Evolutionary conservation across 2,888 invertebrate genomes (phyloP).

Genomic region (Diogma glabrata): DNA sequence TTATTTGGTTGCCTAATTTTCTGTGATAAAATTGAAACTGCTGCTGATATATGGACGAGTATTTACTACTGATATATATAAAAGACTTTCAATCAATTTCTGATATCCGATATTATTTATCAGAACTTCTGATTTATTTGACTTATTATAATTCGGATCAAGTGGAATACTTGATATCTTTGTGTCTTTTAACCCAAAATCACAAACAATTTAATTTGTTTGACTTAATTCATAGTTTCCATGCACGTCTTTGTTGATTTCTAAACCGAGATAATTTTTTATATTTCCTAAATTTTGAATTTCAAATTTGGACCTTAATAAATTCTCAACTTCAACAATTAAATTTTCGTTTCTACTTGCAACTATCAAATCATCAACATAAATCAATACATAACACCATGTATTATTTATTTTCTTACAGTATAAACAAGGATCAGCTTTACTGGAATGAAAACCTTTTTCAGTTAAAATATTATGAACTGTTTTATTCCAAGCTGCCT

Average conservation of each 20-base stretch:
- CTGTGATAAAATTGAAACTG: background rate
- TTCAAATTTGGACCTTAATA: no score
- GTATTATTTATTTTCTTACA: conserved; percentile 4
- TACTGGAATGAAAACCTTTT: conserved; percentile 11
- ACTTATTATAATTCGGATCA: background rate
- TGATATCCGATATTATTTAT: background rate
- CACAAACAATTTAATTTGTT: background rate
- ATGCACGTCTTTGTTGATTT: background rate
- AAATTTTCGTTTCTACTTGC: no score
- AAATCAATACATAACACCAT: conserved; percentile 13
- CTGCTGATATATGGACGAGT: background rate
- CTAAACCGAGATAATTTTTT: background rate
- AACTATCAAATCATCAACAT: conserved; percentile 17
- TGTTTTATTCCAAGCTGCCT: no score
- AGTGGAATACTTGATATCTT: background rate
- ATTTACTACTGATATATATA: background rate
- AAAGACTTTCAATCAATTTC: background rate
- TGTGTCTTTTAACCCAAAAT: no score
- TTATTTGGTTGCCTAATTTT: background rate
- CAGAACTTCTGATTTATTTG: background rate
- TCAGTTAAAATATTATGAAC: conserved; percentile 13
- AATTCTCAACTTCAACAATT: no score
- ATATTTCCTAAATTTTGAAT: background rate
- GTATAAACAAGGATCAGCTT: conserved; percentile 17
- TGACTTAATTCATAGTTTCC: background rate